These are phyloP conservation scores for Sympetrum striolatum DNA, from an alignment of 2,888 invertebrate genomes.

Conservation along the genomic window DNA sequence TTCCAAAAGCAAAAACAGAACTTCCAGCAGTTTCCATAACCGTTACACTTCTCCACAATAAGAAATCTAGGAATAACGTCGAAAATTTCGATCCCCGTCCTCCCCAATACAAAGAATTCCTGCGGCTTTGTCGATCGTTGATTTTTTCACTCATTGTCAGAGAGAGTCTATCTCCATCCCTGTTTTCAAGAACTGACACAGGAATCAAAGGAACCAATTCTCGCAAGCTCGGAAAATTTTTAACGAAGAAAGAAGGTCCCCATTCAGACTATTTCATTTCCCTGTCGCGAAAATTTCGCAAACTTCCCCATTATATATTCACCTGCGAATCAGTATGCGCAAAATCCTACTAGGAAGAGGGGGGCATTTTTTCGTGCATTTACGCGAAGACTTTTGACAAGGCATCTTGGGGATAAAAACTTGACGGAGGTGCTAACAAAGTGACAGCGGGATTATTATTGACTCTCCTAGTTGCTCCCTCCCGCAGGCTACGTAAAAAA, in stretches of 20 bases:
- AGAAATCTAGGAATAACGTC: not conserved
- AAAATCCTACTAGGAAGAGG: not conserved
- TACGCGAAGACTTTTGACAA: not conserved
- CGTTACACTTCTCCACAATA: not conserved
- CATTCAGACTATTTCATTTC: not conserved
- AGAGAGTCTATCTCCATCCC: not conserved
- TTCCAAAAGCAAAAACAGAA: too few species aligned
- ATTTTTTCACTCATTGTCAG: not conserved
- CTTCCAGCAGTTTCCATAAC: not conserved
- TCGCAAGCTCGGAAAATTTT: not conserved
- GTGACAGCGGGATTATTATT: constrained; percentile 9
- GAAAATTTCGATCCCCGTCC: not conserved
- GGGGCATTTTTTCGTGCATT: not conserved
- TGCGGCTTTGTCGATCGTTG: not conserved
- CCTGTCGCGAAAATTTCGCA: not conserved
- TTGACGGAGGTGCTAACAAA: constrained; percentile 10
- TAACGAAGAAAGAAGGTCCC: not conserved
- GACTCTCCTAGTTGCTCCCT: not conserved
- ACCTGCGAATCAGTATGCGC: not conserved
- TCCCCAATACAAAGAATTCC: not conserved
- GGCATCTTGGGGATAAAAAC: not conserved
- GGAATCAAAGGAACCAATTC: not conserved
- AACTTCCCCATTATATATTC: not conserved
- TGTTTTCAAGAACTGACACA: not conserved
- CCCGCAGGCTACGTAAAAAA: not conserved